phyloP scores from a whole-genome alignment of 2,888 invertebrate species.

The Trichacis sp. region DNA sequence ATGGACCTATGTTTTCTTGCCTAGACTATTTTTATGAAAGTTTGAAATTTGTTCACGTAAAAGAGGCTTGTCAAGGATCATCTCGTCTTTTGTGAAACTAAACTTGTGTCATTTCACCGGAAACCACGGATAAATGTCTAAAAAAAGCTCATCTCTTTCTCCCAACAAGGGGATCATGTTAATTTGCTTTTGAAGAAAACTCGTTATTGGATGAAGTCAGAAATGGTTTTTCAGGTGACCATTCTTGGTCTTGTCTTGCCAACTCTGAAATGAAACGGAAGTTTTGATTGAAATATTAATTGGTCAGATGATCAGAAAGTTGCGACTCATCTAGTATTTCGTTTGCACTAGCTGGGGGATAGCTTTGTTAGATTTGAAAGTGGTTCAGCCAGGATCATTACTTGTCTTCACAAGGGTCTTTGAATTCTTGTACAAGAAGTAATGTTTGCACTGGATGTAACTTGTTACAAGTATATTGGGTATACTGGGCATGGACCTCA shows the following conservation, averaged over 20 bases:
- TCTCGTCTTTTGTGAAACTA: no score
- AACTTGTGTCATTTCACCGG: no score
- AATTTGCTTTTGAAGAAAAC: constrained; percentile 25
- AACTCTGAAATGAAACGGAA: constrained; percentile 35
- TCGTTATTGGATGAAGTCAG: constrained; percentile 27
- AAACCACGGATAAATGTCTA: no score
- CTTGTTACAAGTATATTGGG: constrained; percentile 15
- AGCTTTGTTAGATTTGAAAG: constrained; percentile 8
- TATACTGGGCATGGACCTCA: constrained; percentile 7
- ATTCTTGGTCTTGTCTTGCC: constrained; percentile 5
- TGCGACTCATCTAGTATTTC: background rate
- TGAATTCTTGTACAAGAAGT: background rate
- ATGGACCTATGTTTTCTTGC: no score
- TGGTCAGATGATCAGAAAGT: constrained; percentile 46
- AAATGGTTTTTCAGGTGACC: constrained; percentile 15
- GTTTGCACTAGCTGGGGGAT: background rate
- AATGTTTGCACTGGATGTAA: constrained; percentile 5
- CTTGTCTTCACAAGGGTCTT: constrained; percentile 11
- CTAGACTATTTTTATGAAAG: no score
- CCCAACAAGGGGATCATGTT: no score
- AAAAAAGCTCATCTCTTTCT: no score
- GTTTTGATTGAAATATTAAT: constrained; percentile 64
- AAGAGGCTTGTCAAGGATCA: no score
- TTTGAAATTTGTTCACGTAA: no score
- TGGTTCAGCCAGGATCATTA: constrained; percentile 20